Conservation (phyloP, 2,113 vertebrate genomes). For the Takifugu bimaculatus region DNA sequence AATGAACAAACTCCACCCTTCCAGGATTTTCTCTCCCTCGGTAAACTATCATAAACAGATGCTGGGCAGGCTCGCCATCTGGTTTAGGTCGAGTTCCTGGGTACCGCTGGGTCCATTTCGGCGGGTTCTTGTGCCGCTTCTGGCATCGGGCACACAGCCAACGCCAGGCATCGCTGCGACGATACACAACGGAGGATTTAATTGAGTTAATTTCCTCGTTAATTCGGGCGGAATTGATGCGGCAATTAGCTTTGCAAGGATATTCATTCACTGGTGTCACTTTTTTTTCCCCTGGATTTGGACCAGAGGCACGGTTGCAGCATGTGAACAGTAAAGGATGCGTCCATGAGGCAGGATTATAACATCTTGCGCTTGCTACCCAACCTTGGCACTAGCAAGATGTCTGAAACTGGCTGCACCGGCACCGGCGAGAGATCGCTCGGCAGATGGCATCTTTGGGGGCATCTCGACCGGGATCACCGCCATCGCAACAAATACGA, state of each 20-base stretch:
- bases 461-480: slow-evolving; percentile 71
- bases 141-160: slow-evolving; percentile 89
- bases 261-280: slow-evolving; percentile 54
- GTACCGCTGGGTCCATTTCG: slow-evolving; percentile 71
- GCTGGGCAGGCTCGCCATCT: slow-evolving; percentile 66
- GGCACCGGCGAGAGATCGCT: slow-evolving; percentile 57
- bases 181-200: slow-evolving; percentile 78
- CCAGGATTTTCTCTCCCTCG: slow-evolving; percentile 62
- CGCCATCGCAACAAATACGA: slow-evolving; percentile 58
- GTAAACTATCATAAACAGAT: slow-evolving; percentile 70
- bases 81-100: slow-evolving; percentile 59
- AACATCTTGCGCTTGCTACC: slow-evolving; percentile 75
- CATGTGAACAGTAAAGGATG: slow-evolving; percentile 80
- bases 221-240: slow-evolving; percentile 62
- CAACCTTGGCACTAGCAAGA: slow-evolving; percentile 72
- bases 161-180: slow-evolving; percentile 84
- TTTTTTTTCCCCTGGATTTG: slow-evolving; percentile 63
- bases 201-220: slow-evolving; percentile 79
- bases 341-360: slow-evolving; percentile 80
- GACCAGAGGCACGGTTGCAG: slow-evolving; percentile 72
- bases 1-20: slow-evolving; percentile 77
- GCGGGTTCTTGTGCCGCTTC: slow-evolving; percentile 80
- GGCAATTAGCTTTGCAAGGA: slow-evolving; percentile 66
- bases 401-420: slow-evolving; percentile 65
- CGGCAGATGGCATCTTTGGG: slow-evolving; percentile 84